Base-by-base conservation (phyloP, 2,888 invertebrate species). In the Megastigmus dorsalis region DNA sequence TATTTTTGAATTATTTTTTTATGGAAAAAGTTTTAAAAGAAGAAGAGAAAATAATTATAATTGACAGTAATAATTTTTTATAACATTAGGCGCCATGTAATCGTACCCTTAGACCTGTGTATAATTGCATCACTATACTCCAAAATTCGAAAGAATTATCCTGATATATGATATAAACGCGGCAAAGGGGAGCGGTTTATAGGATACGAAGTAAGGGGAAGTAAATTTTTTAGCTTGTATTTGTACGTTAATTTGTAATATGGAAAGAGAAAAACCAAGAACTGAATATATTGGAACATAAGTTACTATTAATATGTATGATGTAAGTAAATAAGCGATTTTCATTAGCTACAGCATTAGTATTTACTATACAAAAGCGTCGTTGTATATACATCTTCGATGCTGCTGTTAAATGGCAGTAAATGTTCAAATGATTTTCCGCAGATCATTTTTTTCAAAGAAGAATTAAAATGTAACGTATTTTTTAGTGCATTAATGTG, bases 251-350 rank as follows among this genome's bases (percentile, higher is more conserved):
- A 10, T 55, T 69, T 54, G 15, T 54, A 45, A 66, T 1, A 45
- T 38, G 23, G 38, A 3, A 55, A n/a, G 23, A 36, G 5, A 57
- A 3, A 55, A 43, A 9, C 18, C 9, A 30, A 60, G 18, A 54
- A 54, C 54, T 71, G 52, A 43, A n/a, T 41, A 20, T 48, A 54
- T n/a, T n/a, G n/a, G n/a, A 52, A 63, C 28, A 6, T 36, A 55
- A 45, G 3, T 55, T 36, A 62, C 13, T 23, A 63, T 45, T 38
- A 2, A 10, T 30, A n/a, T 54, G 26, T 43, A 54, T 3, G 20
- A 38, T 50, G 28, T 43, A 45, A 33, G 43, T 23, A 30, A 48
- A 9, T 7, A 15, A 50, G 20, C 43, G 0, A 26, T 70, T 71
- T 71, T 41, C 50, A 30, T 26, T 15, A 20, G 1, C 4, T 13